Percentiles rank a stretch among this genome's conserved stretches.
Evolutionary conservation across 2,113 vertebrate species (phyloP).

Genomic region (Dicentrarchus labrax): DNA sequence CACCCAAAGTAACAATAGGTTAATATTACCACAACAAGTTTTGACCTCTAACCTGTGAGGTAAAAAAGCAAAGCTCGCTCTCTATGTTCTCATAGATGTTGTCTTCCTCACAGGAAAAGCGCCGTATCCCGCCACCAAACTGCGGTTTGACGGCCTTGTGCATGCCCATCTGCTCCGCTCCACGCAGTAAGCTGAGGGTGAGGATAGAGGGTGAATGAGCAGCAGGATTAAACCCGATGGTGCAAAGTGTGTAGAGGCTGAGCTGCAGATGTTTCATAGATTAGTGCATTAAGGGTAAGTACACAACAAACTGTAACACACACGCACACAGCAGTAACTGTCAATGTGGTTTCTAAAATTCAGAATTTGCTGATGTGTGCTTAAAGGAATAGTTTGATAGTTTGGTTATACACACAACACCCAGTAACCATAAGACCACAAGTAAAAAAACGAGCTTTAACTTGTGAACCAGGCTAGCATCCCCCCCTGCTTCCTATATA

Average conservation of each 20-base stretch:
- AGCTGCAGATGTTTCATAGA: constrained; percentile 39
- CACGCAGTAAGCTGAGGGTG: constrained; percentile 89
- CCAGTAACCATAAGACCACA: neutral
- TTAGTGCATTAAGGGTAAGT: neutral
- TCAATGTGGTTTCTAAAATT: neutral
- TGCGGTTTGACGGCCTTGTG: constrained; percentile 93
- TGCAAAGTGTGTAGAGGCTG: neutral
- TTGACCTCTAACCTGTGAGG: constrained; percentile 90
- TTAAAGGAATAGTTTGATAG: neutral
- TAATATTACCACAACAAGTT: neutral
- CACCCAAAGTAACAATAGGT: neutral
- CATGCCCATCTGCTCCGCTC: constrained; percentile 94
- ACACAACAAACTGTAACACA: constrained; percentile 10
- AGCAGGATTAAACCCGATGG: constrained; percentile 37
- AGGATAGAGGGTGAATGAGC: constrained; percentile 28
- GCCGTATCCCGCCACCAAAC: constrained; percentile 91
- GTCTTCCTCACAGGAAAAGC: constrained; percentile 96
- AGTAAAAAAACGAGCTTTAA: neutral
- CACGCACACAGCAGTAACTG: neutral
- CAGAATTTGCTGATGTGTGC: neutral
- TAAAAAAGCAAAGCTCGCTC: constrained; percentile 95
- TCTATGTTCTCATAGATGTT: constrained; percentile 98
- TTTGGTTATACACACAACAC: neutral
- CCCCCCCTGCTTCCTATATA: neutral
- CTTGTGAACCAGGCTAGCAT: neutral